Conservation (phyloP, 2,888 invertebrate species). For the Neria commutata region DNA sequence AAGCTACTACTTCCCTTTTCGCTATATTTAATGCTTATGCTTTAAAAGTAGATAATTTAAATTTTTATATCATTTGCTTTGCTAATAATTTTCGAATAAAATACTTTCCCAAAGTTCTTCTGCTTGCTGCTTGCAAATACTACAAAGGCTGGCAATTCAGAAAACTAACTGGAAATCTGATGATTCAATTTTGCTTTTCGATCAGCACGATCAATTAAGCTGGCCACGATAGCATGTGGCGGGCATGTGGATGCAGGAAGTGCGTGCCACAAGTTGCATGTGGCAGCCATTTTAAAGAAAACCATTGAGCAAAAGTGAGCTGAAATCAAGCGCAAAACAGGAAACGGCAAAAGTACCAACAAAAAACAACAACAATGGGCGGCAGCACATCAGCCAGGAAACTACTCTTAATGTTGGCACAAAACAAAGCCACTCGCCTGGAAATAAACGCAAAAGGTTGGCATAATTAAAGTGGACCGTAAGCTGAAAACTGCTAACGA, state of each 20-base stretch:
- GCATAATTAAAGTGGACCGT: neutral
- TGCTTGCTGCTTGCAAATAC: too few species aligned
- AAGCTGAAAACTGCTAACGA: neutral
- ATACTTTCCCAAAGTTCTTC: too few species aligned
- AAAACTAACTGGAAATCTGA: neutral
- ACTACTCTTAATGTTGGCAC: conserved; percentile 3
- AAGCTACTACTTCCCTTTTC: too few species aligned
- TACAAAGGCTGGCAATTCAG: conserved; percentile 27
- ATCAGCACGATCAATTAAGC: too few species aligned
- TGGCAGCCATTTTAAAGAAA: conserved; percentile 21
- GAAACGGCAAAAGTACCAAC: neutral
- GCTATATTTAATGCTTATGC: too few species aligned
- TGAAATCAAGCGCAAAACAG: neutral
- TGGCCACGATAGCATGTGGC: conserved; percentile 18
- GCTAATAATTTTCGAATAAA: too few species aligned
- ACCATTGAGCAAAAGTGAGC: conserved; percentile 17
- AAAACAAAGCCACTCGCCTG: neutral
- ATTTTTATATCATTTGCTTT: too few species aligned
- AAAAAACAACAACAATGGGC: too few species aligned
- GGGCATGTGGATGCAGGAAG: too few species aligned
- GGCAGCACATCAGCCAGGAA: too few species aligned
- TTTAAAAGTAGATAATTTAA: too few species aligned
- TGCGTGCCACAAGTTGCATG: conserved; percentile 34
- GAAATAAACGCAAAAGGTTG: neutral
- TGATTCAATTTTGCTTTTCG: conserved; percentile 24